phyloP scores from a whole-genome alignment of 1,140 invertebrate genomes.

The Gryon sp. region DNA sequence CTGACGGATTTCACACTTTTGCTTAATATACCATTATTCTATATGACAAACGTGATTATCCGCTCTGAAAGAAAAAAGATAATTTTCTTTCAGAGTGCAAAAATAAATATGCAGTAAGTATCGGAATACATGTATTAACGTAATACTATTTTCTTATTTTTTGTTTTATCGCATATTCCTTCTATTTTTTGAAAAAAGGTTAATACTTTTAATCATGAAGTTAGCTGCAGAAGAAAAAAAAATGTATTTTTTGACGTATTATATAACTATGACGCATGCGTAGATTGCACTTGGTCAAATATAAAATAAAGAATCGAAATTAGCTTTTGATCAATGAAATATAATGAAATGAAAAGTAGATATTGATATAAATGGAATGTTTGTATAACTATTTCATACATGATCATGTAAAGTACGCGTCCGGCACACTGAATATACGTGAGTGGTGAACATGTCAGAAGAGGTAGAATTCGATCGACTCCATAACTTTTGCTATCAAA shows the following conservation, averaged over 20 bases:
- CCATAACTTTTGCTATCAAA: slow-evolving; percentile 73
- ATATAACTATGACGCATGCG: no score
- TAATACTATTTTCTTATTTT: no score
- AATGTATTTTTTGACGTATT: no score
- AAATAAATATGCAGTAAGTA: no score
- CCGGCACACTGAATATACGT: slow-evolving; percentile 67
- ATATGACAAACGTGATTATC: neutral
- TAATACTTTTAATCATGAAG: no score
- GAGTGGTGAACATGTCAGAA: slow-evolving; percentile 58
- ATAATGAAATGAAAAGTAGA: neutral
- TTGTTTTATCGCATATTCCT: no score
- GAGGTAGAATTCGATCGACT: slow-evolving; percentile 70
- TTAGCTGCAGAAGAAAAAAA: no score
- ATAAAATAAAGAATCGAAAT: no score
- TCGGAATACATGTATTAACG: no score
- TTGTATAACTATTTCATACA: slow-evolving; percentile 21
- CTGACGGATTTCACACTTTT: slow-evolving; percentile 29
- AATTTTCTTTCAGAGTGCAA: no score
- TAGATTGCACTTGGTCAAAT: no score
- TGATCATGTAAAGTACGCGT: slow-evolving; percentile 36
- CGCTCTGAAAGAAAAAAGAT: neutral
- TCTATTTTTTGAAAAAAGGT: no score
- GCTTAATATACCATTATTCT: slow-evolving; percentile 10
- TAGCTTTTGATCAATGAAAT: neutral
- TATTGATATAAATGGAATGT: slow-evolving; percentile 2